phyloP scores from a whole-genome alignment of 2,888 invertebrate genomes.

The Mantis religiosa region DNA sequence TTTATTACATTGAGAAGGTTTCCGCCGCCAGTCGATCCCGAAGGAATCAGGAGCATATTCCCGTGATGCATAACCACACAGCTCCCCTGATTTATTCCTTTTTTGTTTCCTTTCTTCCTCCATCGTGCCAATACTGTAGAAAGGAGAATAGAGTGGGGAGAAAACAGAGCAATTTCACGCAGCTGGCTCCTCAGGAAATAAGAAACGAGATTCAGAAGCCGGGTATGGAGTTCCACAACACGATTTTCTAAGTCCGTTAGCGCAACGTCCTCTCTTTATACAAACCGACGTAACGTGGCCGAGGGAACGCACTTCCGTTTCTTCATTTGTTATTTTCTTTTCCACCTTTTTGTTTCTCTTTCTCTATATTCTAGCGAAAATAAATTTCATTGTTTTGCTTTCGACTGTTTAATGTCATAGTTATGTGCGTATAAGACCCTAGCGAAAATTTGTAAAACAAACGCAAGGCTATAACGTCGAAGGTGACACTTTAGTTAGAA shows the following conservation, averaged over 20 bases:
- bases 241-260: background rate
- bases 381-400: background rate
- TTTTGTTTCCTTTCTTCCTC: background rate
- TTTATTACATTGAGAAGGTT: constrained; percentile 1
- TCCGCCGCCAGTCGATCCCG: background rate
- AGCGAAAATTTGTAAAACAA: no score
- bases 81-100: constrained; percentile 5
- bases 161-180: constrained; percentile 30
- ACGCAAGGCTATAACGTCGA: no score
- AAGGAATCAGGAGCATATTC: constrained; percentile 1
- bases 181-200: constrained; percentile 22
- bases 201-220: constrained; percentile 19
- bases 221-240: background rate
- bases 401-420: no score
- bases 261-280: background rate
- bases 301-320: background rate
- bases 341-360: background rate
- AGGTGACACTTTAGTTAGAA: no score
- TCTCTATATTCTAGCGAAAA: background rate
- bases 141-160: constrained; percentile 2
- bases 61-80: constrained; percentile 8
- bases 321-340: background rate
- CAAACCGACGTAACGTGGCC: background rate
- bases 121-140: background rate
- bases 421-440: no score